phyloP scores from a whole-genome alignment of 2,113 vertebrate species.

The Azemiops feae region DNA sequence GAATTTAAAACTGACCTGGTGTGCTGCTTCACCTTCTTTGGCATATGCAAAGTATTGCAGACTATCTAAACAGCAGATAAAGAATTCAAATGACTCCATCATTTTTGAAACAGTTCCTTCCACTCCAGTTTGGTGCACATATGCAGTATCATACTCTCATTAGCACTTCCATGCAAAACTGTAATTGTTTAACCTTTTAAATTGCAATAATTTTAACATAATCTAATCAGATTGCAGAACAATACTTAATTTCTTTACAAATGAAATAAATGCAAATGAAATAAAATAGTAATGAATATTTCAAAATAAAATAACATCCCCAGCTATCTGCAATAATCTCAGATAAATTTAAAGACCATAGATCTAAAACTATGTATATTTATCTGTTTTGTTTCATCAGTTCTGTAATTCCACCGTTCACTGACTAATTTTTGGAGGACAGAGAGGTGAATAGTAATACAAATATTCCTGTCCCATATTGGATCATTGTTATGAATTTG shows the following conservation, averaged over 20 bases:
- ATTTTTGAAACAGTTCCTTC: not conserved
- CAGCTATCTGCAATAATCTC: not conserved
- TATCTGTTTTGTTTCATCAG: constrained; percentile 21
- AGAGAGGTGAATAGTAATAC: not conserved
- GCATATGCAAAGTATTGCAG: constrained; percentile 27
- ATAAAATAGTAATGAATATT: constrained; percentile 18
- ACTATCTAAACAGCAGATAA: constrained; percentile 13
- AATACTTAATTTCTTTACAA: constrained; percentile 42
- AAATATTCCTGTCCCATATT: not conserved
- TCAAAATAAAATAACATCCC: not conserved
- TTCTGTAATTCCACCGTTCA: constrained; percentile 17
- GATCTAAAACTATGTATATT: constrained; percentile 22
- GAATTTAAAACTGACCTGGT: constrained; percentile 41
- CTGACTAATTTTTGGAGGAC: constrained; percentile 4
- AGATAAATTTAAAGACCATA: constrained; percentile 2
- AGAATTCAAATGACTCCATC: not conserved
- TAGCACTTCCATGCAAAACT: constrained; percentile 20
- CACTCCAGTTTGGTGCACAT: not conserved
- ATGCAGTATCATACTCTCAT: constrained; percentile 5
- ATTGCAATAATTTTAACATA: constrained; percentile 2
- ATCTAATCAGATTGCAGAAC: constrained; percentile 46
- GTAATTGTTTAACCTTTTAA: constrained; percentile 29
- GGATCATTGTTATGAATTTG: not conserved
- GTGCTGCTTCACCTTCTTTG: constrained; percentile 25
- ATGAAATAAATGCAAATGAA: constrained; percentile 41